Evolutionary conservation across 2,888 invertebrate species (phyloP), one percentile per base, ranked within the genome.

Genomic region (Cheilosia pagana): DNA sequence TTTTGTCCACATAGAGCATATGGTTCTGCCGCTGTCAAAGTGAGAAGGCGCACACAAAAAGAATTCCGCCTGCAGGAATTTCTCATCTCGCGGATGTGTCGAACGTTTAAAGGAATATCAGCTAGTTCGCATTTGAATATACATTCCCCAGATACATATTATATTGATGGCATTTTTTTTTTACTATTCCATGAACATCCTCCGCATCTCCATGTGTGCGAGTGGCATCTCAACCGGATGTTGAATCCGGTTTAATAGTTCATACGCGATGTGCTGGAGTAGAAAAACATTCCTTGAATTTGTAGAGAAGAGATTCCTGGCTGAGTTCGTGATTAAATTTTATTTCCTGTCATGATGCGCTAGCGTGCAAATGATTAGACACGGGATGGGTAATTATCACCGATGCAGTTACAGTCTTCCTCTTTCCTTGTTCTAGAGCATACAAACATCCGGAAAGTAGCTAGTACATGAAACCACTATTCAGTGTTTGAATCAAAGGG

Each of bases 281-380:
- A 53, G 28, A 7, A 53, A 45, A 16, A 25, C 68, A 71, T 71
- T 71, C 50, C 50, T 59, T 59, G 25, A n/a, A 25, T 71, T 71
- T 39, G 19, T 31, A 31, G 23, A 31, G 45, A 48, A 45, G 28
- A 21, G 50, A 62, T 72, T 72, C 72, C 72, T 72, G 62, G 62
- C 52, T 55, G n/a, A 62, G 53, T 41, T 70, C 77, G 62, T 77
- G 77, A 55, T 77, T 55, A 41, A 39, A 70, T 70, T 77, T 55
- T 70, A 77, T 62, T 77, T 77, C 77, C 77, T 77, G 70, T n/a
- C 77, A 28, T 39, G 60, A 25, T 68, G 55, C 28, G 50, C 28
- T 45, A 70, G 77, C 70, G 67, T 76, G 74, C 57, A 74, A 74
- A 48, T 74, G 55, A 74, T 65, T 74, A 23, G 4, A 70, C 53